Percentiles rank a stretch among this genome's conserved stretches.
Conservation (phyloP, 2,113 vertebrate species). For the Ictidomys tridecemlineatus region DNA sequence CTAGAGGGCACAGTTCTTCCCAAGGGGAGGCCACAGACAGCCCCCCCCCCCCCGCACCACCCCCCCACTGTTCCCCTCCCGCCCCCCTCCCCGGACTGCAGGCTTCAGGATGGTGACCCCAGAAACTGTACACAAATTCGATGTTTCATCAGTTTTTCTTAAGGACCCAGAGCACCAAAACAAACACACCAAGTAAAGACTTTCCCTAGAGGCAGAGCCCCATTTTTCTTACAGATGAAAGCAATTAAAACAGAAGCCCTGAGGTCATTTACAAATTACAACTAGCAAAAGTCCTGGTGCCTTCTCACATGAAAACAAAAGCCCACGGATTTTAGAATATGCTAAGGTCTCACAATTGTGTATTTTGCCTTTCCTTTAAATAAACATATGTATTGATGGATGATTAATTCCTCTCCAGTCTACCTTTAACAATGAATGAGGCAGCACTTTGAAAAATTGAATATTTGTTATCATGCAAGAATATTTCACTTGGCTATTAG, state of each 20-base stretch:
- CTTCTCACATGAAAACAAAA: slow-evolving; percentile 9
- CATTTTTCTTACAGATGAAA: slow-evolving; percentile 77
- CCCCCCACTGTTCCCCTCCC: background rate
- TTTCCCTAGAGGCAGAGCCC: slow-evolving; percentile 59
- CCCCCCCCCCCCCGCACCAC: background rate
- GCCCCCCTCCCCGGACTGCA: background rate
- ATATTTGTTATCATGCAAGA: background rate
- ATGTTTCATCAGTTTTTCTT: background rate
- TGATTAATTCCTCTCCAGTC: background rate
- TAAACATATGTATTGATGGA: background rate
- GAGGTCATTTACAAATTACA: slow-evolving; percentile 70
- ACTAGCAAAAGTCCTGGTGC: slow-evolving; percentile 57
- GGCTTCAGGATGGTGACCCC: background rate
- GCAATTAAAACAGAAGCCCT: slow-evolving; percentile 69
- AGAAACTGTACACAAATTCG: background rate
- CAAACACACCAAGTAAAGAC: background rate
- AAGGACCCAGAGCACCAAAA: background rate
- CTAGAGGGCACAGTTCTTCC: slow-evolving; percentile 74
- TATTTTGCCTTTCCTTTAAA: background rate
- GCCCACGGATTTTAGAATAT: background rate
- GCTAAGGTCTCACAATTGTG: background rate
- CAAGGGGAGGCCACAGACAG: background rate
- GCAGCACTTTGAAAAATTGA: background rate
- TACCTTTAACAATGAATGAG: background rate
- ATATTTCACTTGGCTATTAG: background rate